Conservation (phyloP, 2,113 vertebrate species). For the Sylvietta virens region DNA sequence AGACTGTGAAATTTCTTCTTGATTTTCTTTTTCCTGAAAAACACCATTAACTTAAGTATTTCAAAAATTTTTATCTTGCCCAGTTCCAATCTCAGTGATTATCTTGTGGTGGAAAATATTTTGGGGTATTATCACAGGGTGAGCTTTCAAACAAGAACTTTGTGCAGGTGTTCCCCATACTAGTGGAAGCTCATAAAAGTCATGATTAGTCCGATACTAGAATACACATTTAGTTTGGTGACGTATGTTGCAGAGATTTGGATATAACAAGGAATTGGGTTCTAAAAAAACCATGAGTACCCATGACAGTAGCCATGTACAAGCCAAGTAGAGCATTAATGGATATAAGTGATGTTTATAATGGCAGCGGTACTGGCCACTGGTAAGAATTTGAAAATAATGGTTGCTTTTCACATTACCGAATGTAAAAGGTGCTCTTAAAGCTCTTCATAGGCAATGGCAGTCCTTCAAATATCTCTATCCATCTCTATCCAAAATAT, state of each 20-base stretch:
- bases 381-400: neutral
- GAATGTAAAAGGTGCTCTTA: neutral
- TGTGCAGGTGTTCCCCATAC: neutral
- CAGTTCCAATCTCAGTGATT: neutral
- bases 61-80: neutral
- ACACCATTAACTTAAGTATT: neutral
- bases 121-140: neutral
- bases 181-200: neutral
- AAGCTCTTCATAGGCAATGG: neutral
- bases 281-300: neutral
- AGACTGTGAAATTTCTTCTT: neutral
- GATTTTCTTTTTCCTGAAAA: neutral
- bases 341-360: neutral
- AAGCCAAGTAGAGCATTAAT: neutral
- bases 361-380: neutral
- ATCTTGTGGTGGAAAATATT: neutral
- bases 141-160: neutral
- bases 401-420: neutral
- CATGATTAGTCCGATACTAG: neutral
- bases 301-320: neutral
- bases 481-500: too few species aligned
- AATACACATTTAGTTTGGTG: neutral
- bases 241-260: neutral
- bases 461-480: neutral
- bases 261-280: neutral